Percentiles rank a stretch among this genome's conserved stretches.
phyloP scores from a whole-genome alignment of 2,113 vertebrate species.

The Xiphias gladius region DNA sequence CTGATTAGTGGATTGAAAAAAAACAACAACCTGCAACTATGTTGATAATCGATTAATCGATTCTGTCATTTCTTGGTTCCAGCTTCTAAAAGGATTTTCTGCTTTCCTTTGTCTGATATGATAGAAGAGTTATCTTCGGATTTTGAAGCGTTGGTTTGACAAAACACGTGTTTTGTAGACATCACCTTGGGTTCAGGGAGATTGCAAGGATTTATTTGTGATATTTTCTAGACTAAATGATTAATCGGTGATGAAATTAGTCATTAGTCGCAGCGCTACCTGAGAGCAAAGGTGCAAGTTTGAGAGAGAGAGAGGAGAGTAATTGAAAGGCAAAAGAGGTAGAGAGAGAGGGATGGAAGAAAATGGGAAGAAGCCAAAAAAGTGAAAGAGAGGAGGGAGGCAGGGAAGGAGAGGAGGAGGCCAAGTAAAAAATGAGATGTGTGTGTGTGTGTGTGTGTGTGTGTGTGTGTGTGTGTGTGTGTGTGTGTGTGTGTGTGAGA shows the following conservation, averaged over 20 bases:
- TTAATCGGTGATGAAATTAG: not conserved
- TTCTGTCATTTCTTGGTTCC: too few relatives aligned
- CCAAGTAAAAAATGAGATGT: slow-evolving; percentile 43
- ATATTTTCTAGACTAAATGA: not conserved
- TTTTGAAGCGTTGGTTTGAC: too few relatives aligned
- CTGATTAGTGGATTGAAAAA: too few relatives aligned
- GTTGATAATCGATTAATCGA: too few relatives aligned
- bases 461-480: not conserved
- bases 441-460: slow-evolving; percentile 5
- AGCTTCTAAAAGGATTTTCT: too few relatives aligned
- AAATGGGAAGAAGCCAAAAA: not conserved
- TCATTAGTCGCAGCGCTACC: not conserved
- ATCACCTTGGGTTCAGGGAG: too few relatives aligned
- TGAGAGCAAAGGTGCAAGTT: not conserved
- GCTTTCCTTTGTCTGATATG: too few relatives aligned
- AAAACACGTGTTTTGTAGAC: too few relatives aligned
- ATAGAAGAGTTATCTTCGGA: too few relatives aligned
- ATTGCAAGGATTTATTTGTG: not conserved
- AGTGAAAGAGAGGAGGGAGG: slow-evolving; percentile 1
- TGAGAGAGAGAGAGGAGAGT: not conserved
- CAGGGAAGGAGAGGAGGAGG: slow-evolving; percentile 46
- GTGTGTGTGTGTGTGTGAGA: not conserved
- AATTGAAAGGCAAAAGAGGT: not conserved
- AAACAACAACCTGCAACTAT: too few relatives aligned
- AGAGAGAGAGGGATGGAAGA: not conserved